These are phyloP conservation scores for Arge pagana DNA, from an alignment of 2,888 invertebrate genomes.

Conservation along the genomic window DNA sequence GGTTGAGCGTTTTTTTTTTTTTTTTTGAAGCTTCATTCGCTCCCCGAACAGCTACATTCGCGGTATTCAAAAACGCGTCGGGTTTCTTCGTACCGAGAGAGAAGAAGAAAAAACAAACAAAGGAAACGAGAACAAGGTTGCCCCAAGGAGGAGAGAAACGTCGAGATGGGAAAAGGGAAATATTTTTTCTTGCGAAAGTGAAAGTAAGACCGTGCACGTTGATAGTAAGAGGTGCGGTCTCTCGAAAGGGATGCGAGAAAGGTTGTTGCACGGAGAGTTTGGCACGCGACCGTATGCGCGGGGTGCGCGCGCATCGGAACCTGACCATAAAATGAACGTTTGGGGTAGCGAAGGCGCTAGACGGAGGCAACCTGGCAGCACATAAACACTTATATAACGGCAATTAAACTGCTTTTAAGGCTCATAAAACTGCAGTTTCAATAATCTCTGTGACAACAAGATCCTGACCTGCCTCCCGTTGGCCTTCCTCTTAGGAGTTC, in stretches of 20 bases:
- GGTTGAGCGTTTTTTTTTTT: background rate
- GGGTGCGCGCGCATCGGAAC: constrained; percentile 45
- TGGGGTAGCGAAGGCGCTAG: constrained; percentile 53
- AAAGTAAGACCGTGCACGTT: too few relatives aligned
- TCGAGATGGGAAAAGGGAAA: too few relatives aligned
- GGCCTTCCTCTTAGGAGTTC: constrained; percentile 27
- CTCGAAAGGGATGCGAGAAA: constrained; percentile 9
- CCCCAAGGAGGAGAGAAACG: too few relatives aligned
- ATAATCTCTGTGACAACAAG: constrained; percentile 59
- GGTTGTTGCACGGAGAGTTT: constrained; percentile 42
- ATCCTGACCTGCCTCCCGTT: constrained; percentile 52
- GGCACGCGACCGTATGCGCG: constrained; percentile 55
- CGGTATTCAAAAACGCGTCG: too few relatives aligned
- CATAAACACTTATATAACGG: constrained; percentile 60
- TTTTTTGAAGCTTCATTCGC: background rate
- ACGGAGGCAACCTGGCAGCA: constrained; percentile 53
- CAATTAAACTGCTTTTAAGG: constrained; percentile 60
- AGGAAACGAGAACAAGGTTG: too few relatives aligned
- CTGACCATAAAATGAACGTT: constrained; percentile 59
- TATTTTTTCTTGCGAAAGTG: too few relatives aligned
- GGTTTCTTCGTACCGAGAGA: too few relatives aligned
- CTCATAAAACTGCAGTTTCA: constrained; percentile 60
- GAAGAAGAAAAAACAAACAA: too few relatives aligned
- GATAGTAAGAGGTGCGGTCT: too few relatives aligned
- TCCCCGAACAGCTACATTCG: too few relatives aligned